These are phyloP conservation scores for Drosophila busckii DNA, from an alignment of 1,140 invertebrate species.

Conservation along the genomic window DNA sequence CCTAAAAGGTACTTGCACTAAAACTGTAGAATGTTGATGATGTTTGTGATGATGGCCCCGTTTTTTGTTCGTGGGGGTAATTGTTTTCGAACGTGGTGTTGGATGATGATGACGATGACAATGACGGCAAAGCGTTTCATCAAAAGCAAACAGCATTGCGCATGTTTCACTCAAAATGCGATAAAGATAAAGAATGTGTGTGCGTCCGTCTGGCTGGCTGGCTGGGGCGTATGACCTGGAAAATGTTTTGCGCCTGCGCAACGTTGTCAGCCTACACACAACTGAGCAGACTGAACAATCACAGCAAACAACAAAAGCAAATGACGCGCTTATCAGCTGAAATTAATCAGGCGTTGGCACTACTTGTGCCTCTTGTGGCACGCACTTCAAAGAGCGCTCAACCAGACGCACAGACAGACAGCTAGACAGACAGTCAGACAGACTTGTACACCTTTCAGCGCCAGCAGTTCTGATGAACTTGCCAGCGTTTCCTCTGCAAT, in stretches of 20 bases:
- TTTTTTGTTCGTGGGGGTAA: constrained; percentile 49
- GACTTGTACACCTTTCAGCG: constrained; percentile 42
- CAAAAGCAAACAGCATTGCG: constrained; percentile 34
- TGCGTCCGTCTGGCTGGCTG: constrained; percentile 10
- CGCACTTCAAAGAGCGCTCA: constrained; percentile 30
- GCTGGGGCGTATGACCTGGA: constrained; percentile 62
- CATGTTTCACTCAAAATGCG: constrained; percentile 64
- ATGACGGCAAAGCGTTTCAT: constrained; percentile 11
- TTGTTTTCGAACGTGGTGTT: constrained; percentile 60
- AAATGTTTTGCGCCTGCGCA: constrained; percentile 69
- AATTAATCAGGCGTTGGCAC: constrained; percentile 71
- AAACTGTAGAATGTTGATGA: constrained; percentile 12
- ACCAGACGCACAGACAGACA: constrained; percentile 8
- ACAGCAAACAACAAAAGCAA: constrained; percentile 54
- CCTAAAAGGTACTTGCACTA: constrained; percentile 13
- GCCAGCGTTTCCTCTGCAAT: constrained; percentile 39
- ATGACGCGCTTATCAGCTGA: constrained; percentile 69
- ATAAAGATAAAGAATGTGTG: constrained; percentile 65
- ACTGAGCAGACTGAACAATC: constrained; percentile 20
- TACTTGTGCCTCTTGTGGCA: constrained; percentile 29
- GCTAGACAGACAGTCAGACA: neutral
- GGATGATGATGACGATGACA: constrained; percentile 12
- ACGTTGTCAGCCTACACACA: constrained; percentile 59
- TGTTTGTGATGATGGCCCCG: constrained; percentile 22
- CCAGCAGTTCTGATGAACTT: constrained; percentile 30